Base-by-base conservation (phyloP, 2,888 invertebrate species). In the Bellardia bayeri region DNA sequence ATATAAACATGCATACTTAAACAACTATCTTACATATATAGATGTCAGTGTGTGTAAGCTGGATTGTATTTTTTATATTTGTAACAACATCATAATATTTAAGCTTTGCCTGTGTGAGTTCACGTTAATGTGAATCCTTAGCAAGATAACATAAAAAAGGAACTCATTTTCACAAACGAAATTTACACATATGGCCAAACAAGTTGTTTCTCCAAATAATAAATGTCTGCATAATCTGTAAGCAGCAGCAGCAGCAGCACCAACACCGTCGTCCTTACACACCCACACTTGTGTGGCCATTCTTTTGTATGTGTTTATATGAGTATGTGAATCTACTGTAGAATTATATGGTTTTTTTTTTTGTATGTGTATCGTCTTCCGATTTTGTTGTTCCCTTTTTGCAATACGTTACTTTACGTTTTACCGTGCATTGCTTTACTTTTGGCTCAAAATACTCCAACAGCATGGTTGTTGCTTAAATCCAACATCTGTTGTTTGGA, bases 181-280 rank as follows among this genome's bases (percentile, higher is more conserved):
- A 79, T 58, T 84, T 79, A 64, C 78, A 84, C 78, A 80, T 85
- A 68, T 74, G 84, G 84, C 58, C 79, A 85, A 80, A 85, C 79
- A 85, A 80, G 84, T 85, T 85, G 68, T 85, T 85, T 78, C 51
- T 84, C 68, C 78, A 64, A 82, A 82, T 74, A 82, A 79, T 81
- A 85, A 85, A 87, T 79, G 85, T 56, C 82, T 82, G 85, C 75
- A 85, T 82, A 84, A 84, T 82, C 78, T 82, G 79, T 51, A 49
- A 58, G 40, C 37, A 69, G 69, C 63, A 45, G 11, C 45, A 23
- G 14, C 49, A 5, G 37, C 3, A 33, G 33, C 37, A 37, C 6
- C 56, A 58, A 23, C 16, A 7, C 7, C 9, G 8, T 37, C 37
- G n/a, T 13, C n/a, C 58, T 0, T 58, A 13, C 33, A 14, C 5